Conservation (phyloP, 2,888 invertebrate genomes). For the Xestoiulus laeticollis region DNA sequence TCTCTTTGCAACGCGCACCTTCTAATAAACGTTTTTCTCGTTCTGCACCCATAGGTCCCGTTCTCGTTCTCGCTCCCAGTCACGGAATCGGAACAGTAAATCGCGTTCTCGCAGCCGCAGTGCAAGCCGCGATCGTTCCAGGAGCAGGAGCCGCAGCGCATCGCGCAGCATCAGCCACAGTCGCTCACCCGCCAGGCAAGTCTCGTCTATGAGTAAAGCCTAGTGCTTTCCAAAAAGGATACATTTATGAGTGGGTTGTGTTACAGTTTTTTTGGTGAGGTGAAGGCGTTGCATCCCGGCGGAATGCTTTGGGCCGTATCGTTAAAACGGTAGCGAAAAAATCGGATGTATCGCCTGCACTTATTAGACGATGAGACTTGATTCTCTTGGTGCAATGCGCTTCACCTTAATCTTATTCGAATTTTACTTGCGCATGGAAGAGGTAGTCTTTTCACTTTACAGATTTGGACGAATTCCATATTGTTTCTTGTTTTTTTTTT, state of each 20-base stretch:
- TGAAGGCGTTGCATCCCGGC: neutral
- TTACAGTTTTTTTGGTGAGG: neutral
- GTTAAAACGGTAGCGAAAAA: neutral
- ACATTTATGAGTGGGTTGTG: slow-evolving; percentile 7
- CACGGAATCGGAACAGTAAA: slow-evolving; percentile 51
- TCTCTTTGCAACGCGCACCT: neutral
- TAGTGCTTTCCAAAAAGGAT: neutral
- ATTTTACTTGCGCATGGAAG: neutral
- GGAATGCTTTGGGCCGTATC: neutral
- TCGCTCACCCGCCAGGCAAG: slow-evolving; percentile 49
- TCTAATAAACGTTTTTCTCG: neutral
- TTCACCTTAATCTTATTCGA: neutral
- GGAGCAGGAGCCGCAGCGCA: slow-evolving; percentile 50
- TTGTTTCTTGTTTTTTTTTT: neutral
- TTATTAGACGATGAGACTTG: neutral
- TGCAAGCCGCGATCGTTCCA: slow-evolving; percentile 48
- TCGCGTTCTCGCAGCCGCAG: slow-evolving; percentile 54
- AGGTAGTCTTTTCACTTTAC: neutral
- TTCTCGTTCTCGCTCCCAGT: slow-evolving; percentile 50
- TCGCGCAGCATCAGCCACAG: slow-evolving; percentile 47
- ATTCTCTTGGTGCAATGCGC: neutral
- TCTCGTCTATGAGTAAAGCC: neutral
- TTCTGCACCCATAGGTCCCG: slow-evolving; percentile 48
- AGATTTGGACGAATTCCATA: neutral
- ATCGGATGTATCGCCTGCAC: neutral